These are phyloP conservation scores for Fregetta grallaria DNA, from an alignment of 2,113 vertebrate species.

Conservation along the genomic window DNA sequence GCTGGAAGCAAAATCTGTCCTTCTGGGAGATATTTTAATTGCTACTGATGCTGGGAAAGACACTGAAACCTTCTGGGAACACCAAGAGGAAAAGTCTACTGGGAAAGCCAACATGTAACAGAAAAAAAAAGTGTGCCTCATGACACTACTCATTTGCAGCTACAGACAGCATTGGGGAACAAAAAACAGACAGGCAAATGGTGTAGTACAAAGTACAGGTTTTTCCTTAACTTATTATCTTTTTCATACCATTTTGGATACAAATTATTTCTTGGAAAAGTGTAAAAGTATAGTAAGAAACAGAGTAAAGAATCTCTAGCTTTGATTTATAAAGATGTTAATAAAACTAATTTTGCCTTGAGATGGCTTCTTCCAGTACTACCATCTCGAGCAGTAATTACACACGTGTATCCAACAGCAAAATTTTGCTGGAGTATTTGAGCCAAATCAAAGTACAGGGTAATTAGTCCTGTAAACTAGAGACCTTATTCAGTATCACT, in stretches of 20 bases:
- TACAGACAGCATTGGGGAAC: not conserved
- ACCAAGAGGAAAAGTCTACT: not conserved
- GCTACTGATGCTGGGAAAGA: not conserved
- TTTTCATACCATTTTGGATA: not conserved
- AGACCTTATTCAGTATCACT: not conserved
- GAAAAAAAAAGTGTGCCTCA: not conserved
- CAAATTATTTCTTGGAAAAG: not conserved
- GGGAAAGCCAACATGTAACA: not conserved
- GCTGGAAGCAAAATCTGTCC: constrained; percentile 14
- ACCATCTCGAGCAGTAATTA: not conserved
- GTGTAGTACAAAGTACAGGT: not conserved
- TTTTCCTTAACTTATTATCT: not conserved
- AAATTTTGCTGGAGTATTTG: not conserved
- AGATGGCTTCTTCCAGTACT: not conserved
- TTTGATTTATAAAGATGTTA: constrained; percentile 8
- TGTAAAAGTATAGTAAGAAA: not conserved
- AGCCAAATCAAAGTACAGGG: not conserved
- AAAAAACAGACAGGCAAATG: not conserved
- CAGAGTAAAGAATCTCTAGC: not conserved
- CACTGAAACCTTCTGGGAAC: constrained; percentile 15
- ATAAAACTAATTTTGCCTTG: constrained; percentile 32
- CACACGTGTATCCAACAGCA: not conserved
- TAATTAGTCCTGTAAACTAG: constrained; percentile 20
- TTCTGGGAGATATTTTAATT: constrained; percentile 33
- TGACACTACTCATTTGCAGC: not conserved